Evolutionary conservation across 1,140 invertebrate species (phyloP).

Genomic region (Rhynchophorus ferrugineus): DNA sequence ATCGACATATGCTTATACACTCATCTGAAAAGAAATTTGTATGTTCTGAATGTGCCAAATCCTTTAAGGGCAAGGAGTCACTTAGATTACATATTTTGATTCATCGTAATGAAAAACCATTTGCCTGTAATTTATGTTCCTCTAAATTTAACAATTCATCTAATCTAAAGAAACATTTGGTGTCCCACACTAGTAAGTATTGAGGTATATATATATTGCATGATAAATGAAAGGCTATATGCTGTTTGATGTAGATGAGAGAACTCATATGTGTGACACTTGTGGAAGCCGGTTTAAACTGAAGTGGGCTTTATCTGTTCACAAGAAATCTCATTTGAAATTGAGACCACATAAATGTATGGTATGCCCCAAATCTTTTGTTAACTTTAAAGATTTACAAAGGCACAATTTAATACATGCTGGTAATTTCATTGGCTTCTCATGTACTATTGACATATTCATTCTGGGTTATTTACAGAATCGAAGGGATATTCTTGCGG

Average conservation of each 20-base stretch:
- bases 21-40: constrained; percentile 32
- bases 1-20: constrained; percentile 33
- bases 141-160: constrained; percentile 47
- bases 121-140: constrained; percentile 43
- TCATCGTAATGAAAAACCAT: constrained; percentile 46
- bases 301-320: constrained; percentile 38
- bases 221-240: too few relatives aligned
- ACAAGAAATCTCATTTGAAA: constrained; percentile 36
- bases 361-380: constrained; percentile 47
- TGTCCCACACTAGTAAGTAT: constrained; percentile 47
- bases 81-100: constrained; percentile 42
- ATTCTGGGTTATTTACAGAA: constrained; percentile 36
- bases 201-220: constrained; percentile 1
- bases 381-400: constrained; percentile 48
- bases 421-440: constrained; percentile 36
- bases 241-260: constrained; percentile 42
- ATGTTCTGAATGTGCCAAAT: constrained; percentile 42
- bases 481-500: constrained; percentile 51
- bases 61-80: constrained; percentile 42
- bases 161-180: constrained; percentile 47
- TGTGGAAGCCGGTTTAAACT: constrained; percentile 50
- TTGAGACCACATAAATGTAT: constrained; percentile 43
- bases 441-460: not conserved
- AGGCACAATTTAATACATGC: constrained; percentile 47
- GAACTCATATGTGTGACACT: constrained; percentile 46